Percentiles rank a stretch among this genome's conserved stretches.
These are phyloP conservation scores for Aplocera efformata DNA, from an alignment of 2,888 invertebrate species.

Conservation along the genomic window DNA sequence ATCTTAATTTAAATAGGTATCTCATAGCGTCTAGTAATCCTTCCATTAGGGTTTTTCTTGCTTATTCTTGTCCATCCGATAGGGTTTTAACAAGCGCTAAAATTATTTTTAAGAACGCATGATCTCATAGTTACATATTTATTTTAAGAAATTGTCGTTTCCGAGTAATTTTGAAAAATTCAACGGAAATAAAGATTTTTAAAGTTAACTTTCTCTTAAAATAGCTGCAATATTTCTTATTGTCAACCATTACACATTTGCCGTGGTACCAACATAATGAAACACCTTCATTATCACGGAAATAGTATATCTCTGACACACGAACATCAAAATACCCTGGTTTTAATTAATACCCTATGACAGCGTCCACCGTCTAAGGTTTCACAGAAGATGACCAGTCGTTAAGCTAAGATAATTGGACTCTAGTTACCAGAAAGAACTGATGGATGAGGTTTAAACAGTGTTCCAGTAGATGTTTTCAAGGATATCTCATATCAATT, in stretches of 20 bases:
- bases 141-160: too few relatives aligned
- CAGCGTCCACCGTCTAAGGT: slow-evolving; percentile 47
- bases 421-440: slow-evolving; percentile 53
- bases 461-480: slow-evolving; percentile 10
- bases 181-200: too few relatives aligned
- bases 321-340: slow-evolving; percentile 56
- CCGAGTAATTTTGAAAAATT: too few relatives aligned
- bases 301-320: slow-evolving; percentile 63
- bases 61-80: too few relatives aligned
- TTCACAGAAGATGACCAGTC: slow-evolving; percentile 62
- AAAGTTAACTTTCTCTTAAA: too few relatives aligned
- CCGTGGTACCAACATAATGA: slow-evolving; percentile 36
- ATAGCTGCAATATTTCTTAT: too few relatives aligned
- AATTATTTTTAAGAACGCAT: too few relatives aligned
- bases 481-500: slow-evolving; percentile 15
- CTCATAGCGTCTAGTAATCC: too few relatives aligned
- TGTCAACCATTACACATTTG: slow-evolving; percentile 20
- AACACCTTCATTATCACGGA: slow-evolving; percentile 58
- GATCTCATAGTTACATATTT: too few relatives aligned
- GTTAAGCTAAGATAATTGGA: slow-evolving; percentile 54
- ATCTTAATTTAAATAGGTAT: too few relatives aligned
- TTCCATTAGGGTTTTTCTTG: too few relatives aligned
- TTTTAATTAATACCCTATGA: slow-evolving; percentile 26
- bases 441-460: slow-evolving; percentile 31
- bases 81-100: too few relatives aligned